These are phyloP conservation scores for Oreochromis aureus DNA, from an alignment of 2,113 vertebrate species.

Conservation along the genomic window DNA sequence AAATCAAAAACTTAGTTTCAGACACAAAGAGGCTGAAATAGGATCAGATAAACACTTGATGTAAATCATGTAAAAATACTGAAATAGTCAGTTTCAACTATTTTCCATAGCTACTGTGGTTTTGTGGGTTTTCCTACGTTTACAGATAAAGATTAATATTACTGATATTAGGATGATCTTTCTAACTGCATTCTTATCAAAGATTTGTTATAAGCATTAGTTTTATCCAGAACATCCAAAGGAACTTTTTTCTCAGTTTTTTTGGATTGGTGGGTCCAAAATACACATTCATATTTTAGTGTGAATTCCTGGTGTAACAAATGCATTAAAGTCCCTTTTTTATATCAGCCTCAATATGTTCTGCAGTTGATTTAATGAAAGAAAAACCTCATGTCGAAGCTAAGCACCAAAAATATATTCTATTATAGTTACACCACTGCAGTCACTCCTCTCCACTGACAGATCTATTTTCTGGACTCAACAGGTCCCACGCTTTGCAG, in stretches of 20 bases:
- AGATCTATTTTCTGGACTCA: background rate
- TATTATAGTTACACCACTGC: background rate
- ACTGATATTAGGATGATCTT: background rate
- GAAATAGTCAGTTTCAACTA: background rate
- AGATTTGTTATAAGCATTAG: background rate
- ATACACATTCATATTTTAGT: background rate
- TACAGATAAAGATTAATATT: background rate
- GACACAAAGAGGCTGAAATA: background rate
- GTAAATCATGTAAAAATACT: background rate
- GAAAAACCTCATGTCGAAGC: background rate
- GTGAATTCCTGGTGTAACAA: background rate
- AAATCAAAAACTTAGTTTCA: background rate
- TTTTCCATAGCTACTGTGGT: background rate
- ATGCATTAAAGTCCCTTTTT: background rate
- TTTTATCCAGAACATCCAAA: background rate
- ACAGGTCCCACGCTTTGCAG: background rate
- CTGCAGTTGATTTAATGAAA: background rate
- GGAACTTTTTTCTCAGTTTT: background rate
- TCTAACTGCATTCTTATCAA: background rate
- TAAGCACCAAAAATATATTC: background rate
- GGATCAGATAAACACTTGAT: background rate
- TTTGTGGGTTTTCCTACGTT: background rate
- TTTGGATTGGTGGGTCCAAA: background rate
- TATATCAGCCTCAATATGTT: background rate
- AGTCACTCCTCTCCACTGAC: background rate